Evolutionary conservation across 2,113 vertebrate genomes (phyloP).

Genomic region (Corydoras sp.): DNA sequence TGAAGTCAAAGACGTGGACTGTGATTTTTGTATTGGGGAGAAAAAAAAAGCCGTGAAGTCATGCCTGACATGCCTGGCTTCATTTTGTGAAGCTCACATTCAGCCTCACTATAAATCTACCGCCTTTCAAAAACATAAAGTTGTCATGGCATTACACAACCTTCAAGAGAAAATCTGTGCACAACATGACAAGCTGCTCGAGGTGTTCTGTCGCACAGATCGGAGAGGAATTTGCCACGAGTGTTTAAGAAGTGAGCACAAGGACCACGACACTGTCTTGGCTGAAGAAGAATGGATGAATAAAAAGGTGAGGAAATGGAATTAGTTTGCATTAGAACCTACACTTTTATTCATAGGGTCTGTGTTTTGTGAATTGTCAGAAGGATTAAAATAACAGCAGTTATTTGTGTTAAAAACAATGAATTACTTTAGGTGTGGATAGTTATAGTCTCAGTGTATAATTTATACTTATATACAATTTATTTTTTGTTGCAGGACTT

Average conservation of each 20-base stretch:
- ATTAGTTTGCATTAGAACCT: too few relatives aligned
- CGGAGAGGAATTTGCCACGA: constrained; percentile 20
- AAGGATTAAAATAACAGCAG: too few relatives aligned
- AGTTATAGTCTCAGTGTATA: too few relatives aligned
- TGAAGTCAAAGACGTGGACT: constrained; percentile 51
- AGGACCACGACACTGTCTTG: constrained; percentile 8
- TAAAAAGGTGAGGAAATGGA: not conserved
- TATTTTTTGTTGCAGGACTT: too few relatives aligned
- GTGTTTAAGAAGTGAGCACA: constrained; percentile 21
- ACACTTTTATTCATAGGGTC: too few relatives aligned
- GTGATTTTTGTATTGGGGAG: constrained; percentile 74
- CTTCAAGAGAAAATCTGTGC: constrained; percentile 27
- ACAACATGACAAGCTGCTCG: constrained; percentile 8
- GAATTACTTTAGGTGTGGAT: too few relatives aligned
- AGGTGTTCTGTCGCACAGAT: constrained; percentile 29
- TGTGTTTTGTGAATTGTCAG: too few relatives aligned
- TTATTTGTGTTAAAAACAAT: too few relatives aligned
- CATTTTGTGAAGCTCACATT: constrained; percentile 74
- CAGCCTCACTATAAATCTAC: constrained; percentile 73
- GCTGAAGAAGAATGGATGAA: not conserved
- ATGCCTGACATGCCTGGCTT: constrained; percentile 76
- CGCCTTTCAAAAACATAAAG: constrained; percentile 72
- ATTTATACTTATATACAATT: too few relatives aligned
- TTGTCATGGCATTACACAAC: constrained; percentile 54
- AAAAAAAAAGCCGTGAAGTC: constrained; percentile 76